phyloP scores from a whole-genome alignment of 1,140 invertebrate species.

The Centruroides vittatus region DNA sequence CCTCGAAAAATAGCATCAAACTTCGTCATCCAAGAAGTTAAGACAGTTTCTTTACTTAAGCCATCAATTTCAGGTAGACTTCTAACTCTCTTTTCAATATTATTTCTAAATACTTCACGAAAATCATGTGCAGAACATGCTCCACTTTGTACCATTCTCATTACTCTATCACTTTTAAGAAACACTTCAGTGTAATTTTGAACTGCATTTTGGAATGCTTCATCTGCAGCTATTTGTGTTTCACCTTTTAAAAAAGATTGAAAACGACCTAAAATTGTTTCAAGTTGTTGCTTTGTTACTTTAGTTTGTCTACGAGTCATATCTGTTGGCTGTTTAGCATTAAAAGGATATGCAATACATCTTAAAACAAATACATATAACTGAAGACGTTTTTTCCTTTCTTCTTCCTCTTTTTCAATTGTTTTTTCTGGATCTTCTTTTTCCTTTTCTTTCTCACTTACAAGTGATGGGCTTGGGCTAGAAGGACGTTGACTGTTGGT shows the following conservation, averaged over 20 bases:
- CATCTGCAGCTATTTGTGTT: conserved; percentile 94
- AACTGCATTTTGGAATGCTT: conserved; percentile 97
- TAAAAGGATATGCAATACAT: conserved; percentile 98
- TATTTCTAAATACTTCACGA: conserved; percentile 93
- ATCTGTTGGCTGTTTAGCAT: conserved; percentile 96
- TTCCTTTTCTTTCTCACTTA: conserved; percentile 33
- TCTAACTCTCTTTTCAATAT: conserved; percentile 90
- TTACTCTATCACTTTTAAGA: conserved; percentile 86
- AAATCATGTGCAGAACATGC: conserved; percentile 97
- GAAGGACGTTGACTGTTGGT: conserved; percentile 50
- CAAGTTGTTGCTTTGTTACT: conserved; percentile 89
- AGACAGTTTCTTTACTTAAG: conserved; percentile 95
- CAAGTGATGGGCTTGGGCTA: conserved; percentile 65
- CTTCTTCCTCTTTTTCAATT: conserved; percentile 36
- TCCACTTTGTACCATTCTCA: conserved; percentile 90
- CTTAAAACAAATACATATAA: conserved; percentile 96
- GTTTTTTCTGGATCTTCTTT: conserved; percentile 11
- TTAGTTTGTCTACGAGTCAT: conserved; percentile 86
- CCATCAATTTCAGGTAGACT: conserved; percentile 98
- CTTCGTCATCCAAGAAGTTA: conserved; percentile 98
- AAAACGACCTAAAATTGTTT: conserved; percentile 87
- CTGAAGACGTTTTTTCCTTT: conserved; percentile 81
- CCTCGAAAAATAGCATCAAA: conserved; percentile 92
- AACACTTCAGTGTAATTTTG: conserved; percentile 96
- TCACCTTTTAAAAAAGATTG: conserved; percentile 66